Percentiles rank a stretch among this genome's conserved stretches.
phyloP scores from a whole-genome alignment of 1,140 invertebrate species.

The Helicoverpa armigera region DNA sequence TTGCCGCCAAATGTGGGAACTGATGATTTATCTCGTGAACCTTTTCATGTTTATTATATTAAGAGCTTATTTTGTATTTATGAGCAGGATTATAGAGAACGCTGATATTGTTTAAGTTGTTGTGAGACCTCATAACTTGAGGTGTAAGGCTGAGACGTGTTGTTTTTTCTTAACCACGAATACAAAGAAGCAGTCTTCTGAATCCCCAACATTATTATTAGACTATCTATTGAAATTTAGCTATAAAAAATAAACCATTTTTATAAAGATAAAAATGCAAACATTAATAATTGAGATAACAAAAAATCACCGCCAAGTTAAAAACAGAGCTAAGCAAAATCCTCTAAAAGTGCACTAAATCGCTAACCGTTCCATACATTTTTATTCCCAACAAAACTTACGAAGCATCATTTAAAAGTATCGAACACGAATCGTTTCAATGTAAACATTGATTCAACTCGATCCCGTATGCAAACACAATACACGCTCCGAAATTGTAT shows the following conservation, averaged over 20 bases:
- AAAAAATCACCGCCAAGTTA: no score
- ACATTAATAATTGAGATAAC: no score
- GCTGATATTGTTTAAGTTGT: constrained; percentile 25
- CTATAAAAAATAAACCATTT: no score
- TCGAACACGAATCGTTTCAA: not conserved
- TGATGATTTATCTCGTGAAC: constrained; percentile 63
- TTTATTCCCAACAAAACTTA: not conserved
- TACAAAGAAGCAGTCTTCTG: no score
- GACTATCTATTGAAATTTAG: not conserved
- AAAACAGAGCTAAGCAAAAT: no score
- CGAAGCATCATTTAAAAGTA: constrained; percentile 16
- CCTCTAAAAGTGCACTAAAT: not conserved
- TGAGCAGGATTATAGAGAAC: constrained; percentile 11
- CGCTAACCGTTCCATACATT: not conserved
- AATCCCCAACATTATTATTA: not conserved
- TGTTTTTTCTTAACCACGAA: not conserved
- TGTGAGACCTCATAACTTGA: not conserved
- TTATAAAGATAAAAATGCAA: no score
- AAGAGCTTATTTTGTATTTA: constrained; percentile 45
- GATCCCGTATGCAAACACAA: constrained; percentile 46
- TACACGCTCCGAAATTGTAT: constrained; percentile 45
- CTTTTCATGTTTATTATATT: constrained; percentile 55
- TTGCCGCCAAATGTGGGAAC: constrained; percentile 68
- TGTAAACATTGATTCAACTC: constrained; percentile 42
- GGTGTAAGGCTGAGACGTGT: not conserved